phyloP scores from a whole-genome alignment of 1,140 invertebrate species.

The Drosophila eugracilis region DNA sequence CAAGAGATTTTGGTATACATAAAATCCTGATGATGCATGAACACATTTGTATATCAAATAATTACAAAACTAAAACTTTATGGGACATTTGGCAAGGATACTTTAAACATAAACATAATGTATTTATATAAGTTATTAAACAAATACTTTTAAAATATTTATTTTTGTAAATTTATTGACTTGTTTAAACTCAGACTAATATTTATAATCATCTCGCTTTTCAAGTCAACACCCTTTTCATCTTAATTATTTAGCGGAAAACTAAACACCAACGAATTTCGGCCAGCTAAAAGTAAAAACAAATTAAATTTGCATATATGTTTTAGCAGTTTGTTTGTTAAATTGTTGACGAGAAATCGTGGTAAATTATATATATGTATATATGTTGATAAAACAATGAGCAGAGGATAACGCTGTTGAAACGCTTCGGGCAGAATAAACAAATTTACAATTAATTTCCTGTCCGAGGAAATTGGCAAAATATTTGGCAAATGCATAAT shows the following conservation, averaged over 20 bases:
- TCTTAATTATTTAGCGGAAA: slow-evolving; percentile 13
- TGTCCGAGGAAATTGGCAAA: slow-evolving; percentile 54
- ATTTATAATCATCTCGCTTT: not conserved
- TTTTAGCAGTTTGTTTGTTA: slow-evolving; percentile 24
- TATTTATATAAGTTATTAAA: no score
- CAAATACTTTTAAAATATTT: no score
- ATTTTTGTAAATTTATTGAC: not conserved
- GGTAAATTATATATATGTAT: slow-evolving; percentile 19
- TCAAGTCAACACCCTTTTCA: not conserved
- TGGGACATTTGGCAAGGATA: no score
- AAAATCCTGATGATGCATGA: slow-evolving; percentile 37
- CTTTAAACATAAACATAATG: no score
- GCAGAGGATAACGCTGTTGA: not conserved
- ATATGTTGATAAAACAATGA: not conserved
- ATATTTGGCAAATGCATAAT: slow-evolving; percentile 57
- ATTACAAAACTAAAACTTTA: slow-evolving; percentile 18
- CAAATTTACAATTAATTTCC: slow-evolving; percentile 76
- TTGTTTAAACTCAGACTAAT: not conserved
- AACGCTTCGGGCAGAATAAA: slow-evolving; percentile 32
- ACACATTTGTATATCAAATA: slow-evolving; percentile 8
- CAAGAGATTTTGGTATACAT: slow-evolving; percentile 24
- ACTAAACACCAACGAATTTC: slow-evolving; percentile 2
- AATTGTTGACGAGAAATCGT: slow-evolving; percentile 13
- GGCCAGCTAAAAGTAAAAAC: not conserved
- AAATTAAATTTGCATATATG: slow-evolving; percentile 19